These are phyloP conservation scores for Planiliza haematocheilus DNA, from an alignment of 2,113 vertebrate genomes.

Conservation along the genomic window DNA sequence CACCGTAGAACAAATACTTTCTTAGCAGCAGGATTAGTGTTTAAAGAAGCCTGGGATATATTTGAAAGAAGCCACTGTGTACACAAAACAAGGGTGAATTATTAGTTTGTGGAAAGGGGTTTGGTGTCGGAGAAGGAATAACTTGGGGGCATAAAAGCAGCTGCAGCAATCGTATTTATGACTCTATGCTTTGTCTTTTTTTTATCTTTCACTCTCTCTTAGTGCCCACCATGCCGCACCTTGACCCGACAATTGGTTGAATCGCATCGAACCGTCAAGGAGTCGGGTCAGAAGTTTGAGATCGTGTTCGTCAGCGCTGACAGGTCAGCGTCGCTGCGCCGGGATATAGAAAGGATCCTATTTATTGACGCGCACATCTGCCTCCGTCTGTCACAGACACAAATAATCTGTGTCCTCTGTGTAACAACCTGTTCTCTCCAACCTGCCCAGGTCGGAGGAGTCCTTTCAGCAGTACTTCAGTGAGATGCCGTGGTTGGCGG, in stretches of 20 bases:
- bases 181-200: background rate
- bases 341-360: background rate
- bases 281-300: conserved; percentile 96
- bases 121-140: background rate
- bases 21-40: conserved; percentile 32
- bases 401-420: background rate
- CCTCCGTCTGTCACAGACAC: background rate
- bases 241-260: conserved; percentile 95
- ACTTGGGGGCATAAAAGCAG: conserved; percentile 13
- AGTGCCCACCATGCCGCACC: conserved; percentile 97
- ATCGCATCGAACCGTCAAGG: conserved; percentile 93
- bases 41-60: conserved; percentile 22
- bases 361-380: background rate
- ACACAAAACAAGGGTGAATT: conserved; percentile 44
- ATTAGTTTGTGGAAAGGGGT: conserved; percentile 32
- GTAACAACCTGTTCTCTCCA: background rate
- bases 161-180: background rate
- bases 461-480: conserved; percentile 99
- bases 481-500: conserved; percentile 97
- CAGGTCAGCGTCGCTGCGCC: conserved; percentile 82
- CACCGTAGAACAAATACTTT: conserved; percentile 41
- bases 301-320: conserved; percentile 98
- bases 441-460: conserved; percentile 91
- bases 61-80: conserved; percentile 24
- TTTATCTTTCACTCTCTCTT: conserved; percentile 8